phyloP scores from a whole-genome alignment of 2,888 invertebrate species.

The Rotaria macrura region DNA sequence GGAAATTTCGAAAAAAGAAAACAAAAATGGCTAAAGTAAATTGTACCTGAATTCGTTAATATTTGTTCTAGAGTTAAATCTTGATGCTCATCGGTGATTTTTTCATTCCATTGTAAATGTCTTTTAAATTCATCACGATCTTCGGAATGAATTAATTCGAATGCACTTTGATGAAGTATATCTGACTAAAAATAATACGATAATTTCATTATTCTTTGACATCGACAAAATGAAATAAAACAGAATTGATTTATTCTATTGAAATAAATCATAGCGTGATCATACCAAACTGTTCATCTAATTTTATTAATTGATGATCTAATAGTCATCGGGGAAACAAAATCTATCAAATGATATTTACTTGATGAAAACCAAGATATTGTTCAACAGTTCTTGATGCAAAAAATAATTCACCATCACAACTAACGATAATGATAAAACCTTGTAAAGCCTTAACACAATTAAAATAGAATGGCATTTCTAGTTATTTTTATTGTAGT shows the following conservation, averaged over 20 bases:
- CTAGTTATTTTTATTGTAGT: no score
- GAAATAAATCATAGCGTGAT: constrained; percentile 17
- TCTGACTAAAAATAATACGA: constrained; percentile 67
- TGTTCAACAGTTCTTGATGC: constrained; percentile 98
- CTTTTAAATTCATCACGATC: constrained; percentile 91
- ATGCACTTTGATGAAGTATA: constrained; percentile 96
- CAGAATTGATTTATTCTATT: constrained; percentile 7
- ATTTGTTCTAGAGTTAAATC: constrained; percentile 35
- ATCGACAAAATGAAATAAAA: constrained; percentile 5
- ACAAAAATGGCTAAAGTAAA: not conserved
- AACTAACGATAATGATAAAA: constrained; percentile 93
- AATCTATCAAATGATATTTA: constrained; percentile 51
- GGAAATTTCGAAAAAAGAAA: no score
- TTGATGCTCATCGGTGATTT: constrained; percentile 44
- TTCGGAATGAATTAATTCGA: constrained; percentile 95
- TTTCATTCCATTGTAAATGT: constrained; percentile 58
- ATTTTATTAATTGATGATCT: constrained; percentile 18
- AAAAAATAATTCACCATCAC: constrained; percentile 98
- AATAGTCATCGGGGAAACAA: not conserved
- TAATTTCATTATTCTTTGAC: constrained; percentile 21
- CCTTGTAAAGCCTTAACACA: constrained; percentile 84
- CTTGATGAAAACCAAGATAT: constrained; percentile 99
- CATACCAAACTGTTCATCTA: constrained; percentile 20
- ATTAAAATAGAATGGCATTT: constrained; percentile 39
- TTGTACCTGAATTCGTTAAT: constrained; percentile 27